These are phyloP conservation scores for Ashinkailepas kermadecensis DNA, from an alignment of 2,888 invertebrate species.

Conservation along the genomic window DNA sequence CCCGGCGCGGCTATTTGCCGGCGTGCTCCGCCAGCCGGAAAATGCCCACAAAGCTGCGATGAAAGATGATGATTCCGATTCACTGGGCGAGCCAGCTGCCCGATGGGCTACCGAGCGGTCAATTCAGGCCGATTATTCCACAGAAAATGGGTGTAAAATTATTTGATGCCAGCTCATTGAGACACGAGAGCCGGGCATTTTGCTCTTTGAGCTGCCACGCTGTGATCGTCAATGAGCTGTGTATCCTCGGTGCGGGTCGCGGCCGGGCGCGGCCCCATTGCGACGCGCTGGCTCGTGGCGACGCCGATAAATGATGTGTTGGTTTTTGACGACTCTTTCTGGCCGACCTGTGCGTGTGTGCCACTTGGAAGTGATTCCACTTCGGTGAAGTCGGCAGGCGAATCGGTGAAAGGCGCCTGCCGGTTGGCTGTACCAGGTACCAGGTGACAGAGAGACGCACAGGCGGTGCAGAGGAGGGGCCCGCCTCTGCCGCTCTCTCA, in stretches of 20 bases:
- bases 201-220: not conserved
- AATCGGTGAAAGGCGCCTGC: too few relatives aligned
- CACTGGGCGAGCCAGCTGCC: not conserved
- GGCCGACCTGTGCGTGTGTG: not conserved
- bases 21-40: slow-evolving; percentile 6
- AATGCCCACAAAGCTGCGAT: slow-evolving; percentile 14
- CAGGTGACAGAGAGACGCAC: too few relatives aligned
- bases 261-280: not conserved
- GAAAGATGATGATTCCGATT: not conserved
- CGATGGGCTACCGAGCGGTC: not conserved
- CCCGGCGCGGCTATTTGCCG: not conserved
- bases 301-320: not conserved
- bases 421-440: too few relatives aligned
- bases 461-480: too few relatives aligned
- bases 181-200: not conserved
- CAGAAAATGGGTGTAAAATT: slow-evolving; percentile 18
- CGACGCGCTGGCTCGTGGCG: not conserved
- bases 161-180: slow-evolving; percentile 9
- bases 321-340: slow-evolving; percentile 1
- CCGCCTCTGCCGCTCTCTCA: too few relatives aligned
- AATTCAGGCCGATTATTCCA: slow-evolving; percentile 17
- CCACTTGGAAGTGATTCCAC: not conserved
- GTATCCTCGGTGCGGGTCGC: not conserved
- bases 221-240: not conserved
- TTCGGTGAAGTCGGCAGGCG: too few relatives aligned